Base-by-base conservation (phyloP, 2,113 vertebrate genomes). In the Oryzias curvinotus region DNA sequence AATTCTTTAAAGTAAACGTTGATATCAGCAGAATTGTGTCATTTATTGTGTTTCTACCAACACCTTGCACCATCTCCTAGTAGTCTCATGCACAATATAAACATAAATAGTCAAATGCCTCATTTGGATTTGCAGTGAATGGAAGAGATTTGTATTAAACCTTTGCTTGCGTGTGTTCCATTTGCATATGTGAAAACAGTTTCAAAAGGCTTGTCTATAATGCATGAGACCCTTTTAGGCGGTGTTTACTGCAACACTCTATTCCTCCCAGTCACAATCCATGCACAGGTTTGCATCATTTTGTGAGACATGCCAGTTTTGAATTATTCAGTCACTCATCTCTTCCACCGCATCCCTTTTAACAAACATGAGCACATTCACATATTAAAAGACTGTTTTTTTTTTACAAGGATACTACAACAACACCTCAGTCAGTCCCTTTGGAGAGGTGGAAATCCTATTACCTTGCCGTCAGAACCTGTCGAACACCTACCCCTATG, bases 381-480 rank as follows among this genome's bases (percentile, higher is more conserved):
- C 87, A 78, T 72, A 68, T 48, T 56, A 66, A 75, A 72, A 82
- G 74, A 87, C 65, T 58, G 12, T 1, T 36, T 36, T 36, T 58
- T 48, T 90, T 90, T 87, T 68, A 83, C 81, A 89, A 65, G 77
- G 82, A 91, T 86, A 69, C 69, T 88, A 89, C 86, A 86, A 85
- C 91, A 74, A 68, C 90, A 90, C 86, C 81, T 77, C 75, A 81
- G 87, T 90, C 86, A 87, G 88, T 91, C 90, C 91, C 88, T 91
- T 91, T 87, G 87, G 92, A 94, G 93, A 94, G 67, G 93, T 46
- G 93, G 93, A 95, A 95, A 95, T 95, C 93, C 94, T 94, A 94
- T 96, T 96, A 96, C 94, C 93, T 91, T 91, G 93, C 94, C 93
- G 90, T 94, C 94, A 95, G 91, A 93, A 93, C 86, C 93, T 95